A percentile compares a stretch with the other conserved stretches of the same genome.
These are phyloP conservation scores for Macquaria ambigua DNA, from an alignment of 2,113 vertebrate genomes.

Conservation along the genomic window DNA sequence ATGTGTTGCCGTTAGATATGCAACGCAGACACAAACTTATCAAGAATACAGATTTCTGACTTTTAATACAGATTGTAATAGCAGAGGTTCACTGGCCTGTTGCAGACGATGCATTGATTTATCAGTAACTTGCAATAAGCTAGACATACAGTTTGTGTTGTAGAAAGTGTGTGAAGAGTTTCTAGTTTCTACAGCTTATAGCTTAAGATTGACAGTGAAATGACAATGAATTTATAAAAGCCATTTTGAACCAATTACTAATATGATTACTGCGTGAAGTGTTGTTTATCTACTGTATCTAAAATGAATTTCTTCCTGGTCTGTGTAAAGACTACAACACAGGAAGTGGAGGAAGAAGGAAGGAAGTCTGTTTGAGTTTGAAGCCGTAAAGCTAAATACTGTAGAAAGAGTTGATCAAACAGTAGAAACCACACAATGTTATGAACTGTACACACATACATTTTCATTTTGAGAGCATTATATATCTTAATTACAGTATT, in stretches of 20 bases:
- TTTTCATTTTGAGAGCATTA: not conserved
- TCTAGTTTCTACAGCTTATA: not conserved
- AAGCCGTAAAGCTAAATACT: constrained; percentile 7
- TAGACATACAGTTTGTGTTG: not conserved
- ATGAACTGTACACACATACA: not conserved
- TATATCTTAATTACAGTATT: not conserved
- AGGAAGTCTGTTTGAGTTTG: constrained; percentile 49
- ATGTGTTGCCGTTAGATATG: constrained; percentile 58
- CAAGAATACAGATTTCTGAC: constrained; percentile 30
- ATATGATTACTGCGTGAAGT: not conserved
- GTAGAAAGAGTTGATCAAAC: not conserved
- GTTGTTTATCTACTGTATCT: constrained; percentile 29
- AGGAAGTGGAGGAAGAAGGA: constrained; percentile 80
- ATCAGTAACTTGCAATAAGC: not conserved
- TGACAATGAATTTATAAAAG: not conserved
- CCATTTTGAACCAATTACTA: not conserved
- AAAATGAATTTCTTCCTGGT: constrained; percentile 35
- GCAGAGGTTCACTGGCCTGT: not conserved
- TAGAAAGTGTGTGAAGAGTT: not conserved
- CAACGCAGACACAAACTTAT: not conserved
- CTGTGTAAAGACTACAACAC: constrained; percentile 63
- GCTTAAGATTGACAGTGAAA: not conserved
- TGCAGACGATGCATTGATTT: constrained; percentile 6
- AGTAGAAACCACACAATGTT: constrained; percentile 24
- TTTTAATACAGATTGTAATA: not conserved